Conservation (phyloP, 2,888 invertebrate genomes). For the Camponotus fellah region DNA sequence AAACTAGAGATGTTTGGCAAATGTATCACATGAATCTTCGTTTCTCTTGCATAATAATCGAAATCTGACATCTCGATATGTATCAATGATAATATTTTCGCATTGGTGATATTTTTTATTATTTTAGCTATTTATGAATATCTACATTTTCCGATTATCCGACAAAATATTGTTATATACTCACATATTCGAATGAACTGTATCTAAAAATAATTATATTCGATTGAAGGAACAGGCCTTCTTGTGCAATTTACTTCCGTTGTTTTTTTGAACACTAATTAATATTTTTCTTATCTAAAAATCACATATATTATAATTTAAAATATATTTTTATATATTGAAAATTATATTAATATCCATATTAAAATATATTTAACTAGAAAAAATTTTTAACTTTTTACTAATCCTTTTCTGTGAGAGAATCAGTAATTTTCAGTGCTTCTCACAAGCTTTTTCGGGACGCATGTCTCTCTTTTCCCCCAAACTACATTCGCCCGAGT, state of each 20-base stretch:
- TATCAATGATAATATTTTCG: background rate
- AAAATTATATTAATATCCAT: background rate
- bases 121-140: background rate
- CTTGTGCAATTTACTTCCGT: too few relatives aligned
- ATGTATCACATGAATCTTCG: slow-evolving; percentile 37
- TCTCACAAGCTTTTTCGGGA: slow-evolving; percentile 9
- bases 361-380: background rate
- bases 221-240: too few relatives aligned
- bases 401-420: background rate
- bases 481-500: slow-evolving; percentile 10
- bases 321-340: too few relatives aligned
- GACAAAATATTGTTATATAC: too few relatives aligned
- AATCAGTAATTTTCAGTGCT: background rate
- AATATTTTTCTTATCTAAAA: too few relatives aligned
- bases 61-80: slow-evolving; percentile 20
- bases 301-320: too few relatives aligned
- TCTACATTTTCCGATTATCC: background rate
- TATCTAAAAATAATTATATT: too few relatives aligned
- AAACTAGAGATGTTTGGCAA: slow-evolving; percentile 36
- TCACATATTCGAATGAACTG: too few relatives aligned
- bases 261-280: too few relatives aligned
- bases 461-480: background rate
- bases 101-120: background rate
- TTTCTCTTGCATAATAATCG: slow-evolving; percentile 8
- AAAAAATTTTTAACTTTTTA: background rate